Evolutionary conservation across 2,113 vertebrate species (phyloP), one percentile per base, ranked within the genome.

Genomic region (Carollia perspicillata): DNA sequence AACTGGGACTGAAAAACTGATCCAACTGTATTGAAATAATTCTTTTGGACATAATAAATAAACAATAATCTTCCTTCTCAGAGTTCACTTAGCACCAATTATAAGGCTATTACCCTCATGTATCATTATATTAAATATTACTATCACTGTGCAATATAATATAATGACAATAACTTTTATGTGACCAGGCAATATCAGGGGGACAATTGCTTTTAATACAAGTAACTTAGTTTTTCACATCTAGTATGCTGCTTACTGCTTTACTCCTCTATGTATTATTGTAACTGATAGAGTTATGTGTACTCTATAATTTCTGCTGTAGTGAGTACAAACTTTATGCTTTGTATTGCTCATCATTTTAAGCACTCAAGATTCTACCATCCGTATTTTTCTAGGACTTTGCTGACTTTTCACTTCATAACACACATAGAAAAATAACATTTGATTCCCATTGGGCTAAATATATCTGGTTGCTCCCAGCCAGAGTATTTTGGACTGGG

Each of bases 191-290:
- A 42, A 78, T 85, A 71, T 51, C 13, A 30, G 53, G n/a, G 55
- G 69, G 10, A 51, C 33, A 96, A 55, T 79, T 94, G 94, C 47
- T 91, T 80, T 66, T n/a, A 89, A 66, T 60, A 72, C 2, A 40
- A 89, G 42, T 74, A 77, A 60, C 55, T 87, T 89, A 69, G 16
- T 84, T 95, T 96, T 96, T 79, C 79, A 68, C 30, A 78, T 85
- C 42, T 66, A 58, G 85, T 68, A 71, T 85, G 66, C 37, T 89
- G 49, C 30, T 42, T 40, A n/a, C 79, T 30, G 37, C 26, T 88
- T 85, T 92, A 58, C 33, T 89, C 1, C 33, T 88, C 5, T 30
- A 53, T 30, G 6, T 44, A 71, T 84, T 72, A 92, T 53, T 84
- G 11, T 68, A 93, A 85, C 49, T 83, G 22, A 42, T 72, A 20